These are phyloP conservation scores for Dasyurus viverrinus DNA, from an alignment of 2,113 vertebrate genomes.

Conservation along the genomic window DNA sequence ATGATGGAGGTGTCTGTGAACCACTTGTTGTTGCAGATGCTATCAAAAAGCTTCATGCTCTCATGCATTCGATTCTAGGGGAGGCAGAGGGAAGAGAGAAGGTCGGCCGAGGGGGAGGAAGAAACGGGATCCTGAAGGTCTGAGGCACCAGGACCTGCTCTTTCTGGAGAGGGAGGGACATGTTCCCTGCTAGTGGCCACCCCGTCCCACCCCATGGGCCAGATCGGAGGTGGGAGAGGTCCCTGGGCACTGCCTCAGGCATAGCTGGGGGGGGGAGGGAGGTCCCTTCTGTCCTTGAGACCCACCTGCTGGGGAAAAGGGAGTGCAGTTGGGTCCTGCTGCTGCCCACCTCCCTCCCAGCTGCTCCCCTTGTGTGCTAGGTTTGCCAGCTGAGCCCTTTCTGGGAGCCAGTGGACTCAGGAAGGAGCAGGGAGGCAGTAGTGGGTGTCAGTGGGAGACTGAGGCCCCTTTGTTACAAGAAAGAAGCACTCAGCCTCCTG, in stretches of 20 bases:
- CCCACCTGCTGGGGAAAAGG: not conserved
- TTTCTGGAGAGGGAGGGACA: too few species aligned
- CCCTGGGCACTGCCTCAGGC: not conserved
- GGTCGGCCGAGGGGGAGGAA: not conserved
- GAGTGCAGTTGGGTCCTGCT: not conserved
- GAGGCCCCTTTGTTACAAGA: not conserved
- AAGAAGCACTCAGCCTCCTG: not conserved
- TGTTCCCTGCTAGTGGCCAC: not conserved
- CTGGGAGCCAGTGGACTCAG: not conserved
- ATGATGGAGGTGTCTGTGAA: constrained; percentile 99
- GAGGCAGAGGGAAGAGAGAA: not conserved
- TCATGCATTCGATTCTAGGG: constrained; percentile 98
- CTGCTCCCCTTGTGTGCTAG: not conserved
- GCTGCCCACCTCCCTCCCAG: not conserved
- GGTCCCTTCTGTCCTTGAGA: not conserved
- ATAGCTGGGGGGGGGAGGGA: not conserved
- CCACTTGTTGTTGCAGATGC: constrained; percentile 99
- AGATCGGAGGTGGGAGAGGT: not conserved
- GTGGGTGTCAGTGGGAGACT: not conserved
- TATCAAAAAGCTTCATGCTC: constrained; percentile 99
- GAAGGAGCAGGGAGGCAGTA: not conserved
- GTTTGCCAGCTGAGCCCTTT: not conserved
- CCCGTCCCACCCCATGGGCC: not conserved
- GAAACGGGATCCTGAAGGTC: not conserved
- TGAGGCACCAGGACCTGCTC: not conserved